phyloP scores from a whole-genome alignment of 2,797 vertebrate genomes.

The Merluccius polli region DNA sequence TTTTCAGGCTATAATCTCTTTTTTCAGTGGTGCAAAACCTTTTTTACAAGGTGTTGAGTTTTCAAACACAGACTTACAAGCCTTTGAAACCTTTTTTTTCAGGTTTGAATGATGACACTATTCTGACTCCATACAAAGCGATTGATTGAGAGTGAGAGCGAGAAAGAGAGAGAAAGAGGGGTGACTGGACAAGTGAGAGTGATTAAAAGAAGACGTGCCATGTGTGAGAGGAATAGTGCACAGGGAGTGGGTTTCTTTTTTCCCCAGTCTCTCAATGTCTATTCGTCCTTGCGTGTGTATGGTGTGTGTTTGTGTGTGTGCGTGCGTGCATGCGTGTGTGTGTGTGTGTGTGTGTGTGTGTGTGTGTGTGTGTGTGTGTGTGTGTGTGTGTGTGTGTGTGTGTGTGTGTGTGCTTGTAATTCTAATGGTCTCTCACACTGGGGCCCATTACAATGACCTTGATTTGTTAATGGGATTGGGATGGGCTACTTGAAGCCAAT shows the following conservation, averaged over 20 bases:
- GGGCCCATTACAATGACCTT: constrained; percentile 59
- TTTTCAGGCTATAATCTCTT: too few relatives aligned
- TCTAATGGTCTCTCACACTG: background rate
- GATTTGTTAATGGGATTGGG: constrained; percentile 44
- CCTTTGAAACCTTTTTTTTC: too few relatives aligned
- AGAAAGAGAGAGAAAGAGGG: constrained; percentile 40
- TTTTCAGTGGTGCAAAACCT: too few relatives aligned
- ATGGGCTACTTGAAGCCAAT: constrained; percentile 34
- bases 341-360: constrained; percentile 14
- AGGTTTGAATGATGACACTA: too few relatives aligned
- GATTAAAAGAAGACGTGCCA: constrained; percentile 27
- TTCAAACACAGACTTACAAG: too few relatives aligned
- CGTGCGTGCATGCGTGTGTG: too few relatives aligned
- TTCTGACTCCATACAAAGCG: too few relatives aligned
- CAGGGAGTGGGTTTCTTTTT: constrained; percentile 12
- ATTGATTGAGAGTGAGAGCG: constrained; percentile 43
- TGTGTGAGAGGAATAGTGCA: constrained; percentile 33
- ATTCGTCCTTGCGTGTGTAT: constrained; percentile 51
- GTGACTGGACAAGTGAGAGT: too few relatives aligned
- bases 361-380: constrained; percentile 2
- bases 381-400: background rate
- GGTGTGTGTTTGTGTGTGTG: background rate
- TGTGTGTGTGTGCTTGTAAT: background rate
- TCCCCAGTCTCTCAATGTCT: constrained; percentile 34
- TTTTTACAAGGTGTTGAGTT: too few relatives aligned